Conservation (phyloP, 1,140 invertebrate species). For the Gryon sp. region DNA sequence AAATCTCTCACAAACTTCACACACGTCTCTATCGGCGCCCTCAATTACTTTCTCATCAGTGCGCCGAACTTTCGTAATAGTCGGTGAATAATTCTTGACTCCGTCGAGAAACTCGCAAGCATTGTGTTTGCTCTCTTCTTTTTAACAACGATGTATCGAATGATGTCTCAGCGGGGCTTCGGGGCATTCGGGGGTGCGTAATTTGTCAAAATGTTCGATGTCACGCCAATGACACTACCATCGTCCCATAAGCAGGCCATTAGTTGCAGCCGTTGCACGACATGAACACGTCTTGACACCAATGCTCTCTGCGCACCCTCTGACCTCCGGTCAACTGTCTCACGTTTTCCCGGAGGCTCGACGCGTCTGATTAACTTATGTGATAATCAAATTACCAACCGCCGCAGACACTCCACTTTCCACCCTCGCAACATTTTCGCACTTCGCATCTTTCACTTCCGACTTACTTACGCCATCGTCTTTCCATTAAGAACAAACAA, state of each 20-base stretch:
- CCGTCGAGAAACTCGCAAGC: not conserved
- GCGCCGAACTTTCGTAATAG: not conserved
- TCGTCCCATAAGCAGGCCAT: conserved; percentile 53
- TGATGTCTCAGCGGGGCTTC: not conserved
- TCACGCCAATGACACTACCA: conserved; percentile 55
- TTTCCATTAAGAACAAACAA: conserved; percentile 32
- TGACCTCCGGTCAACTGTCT: conserved; percentile 55
- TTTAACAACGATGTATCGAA: conserved; percentile 24
- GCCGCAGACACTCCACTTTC: conserved; percentile 11
- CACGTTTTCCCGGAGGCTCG: conserved; percentile 52
- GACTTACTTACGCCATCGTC: conserved; percentile 4
- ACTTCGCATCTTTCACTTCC: conserved; percentile 24
- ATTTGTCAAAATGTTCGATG: conserved; percentile 61
- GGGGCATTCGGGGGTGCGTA: conserved; percentile 26
- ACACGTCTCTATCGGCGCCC: conserved; percentile 5
- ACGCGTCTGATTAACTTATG: conserved; percentile 60
- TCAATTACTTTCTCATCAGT: conserved; percentile 38
- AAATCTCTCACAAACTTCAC: conserved; percentile 19
- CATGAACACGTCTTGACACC: conserved; percentile 57
- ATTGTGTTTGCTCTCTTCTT: not conserved
- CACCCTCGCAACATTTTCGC: conserved; percentile 33
- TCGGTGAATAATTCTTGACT: conserved; percentile 28
- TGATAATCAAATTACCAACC: conserved; percentile 54
- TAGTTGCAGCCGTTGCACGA: conserved; percentile 58
- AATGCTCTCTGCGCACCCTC: conserved; percentile 27